Base-by-base conservation (phyloP, 2,888 invertebrate genomes). In the Drosophila greeni region DNA sequence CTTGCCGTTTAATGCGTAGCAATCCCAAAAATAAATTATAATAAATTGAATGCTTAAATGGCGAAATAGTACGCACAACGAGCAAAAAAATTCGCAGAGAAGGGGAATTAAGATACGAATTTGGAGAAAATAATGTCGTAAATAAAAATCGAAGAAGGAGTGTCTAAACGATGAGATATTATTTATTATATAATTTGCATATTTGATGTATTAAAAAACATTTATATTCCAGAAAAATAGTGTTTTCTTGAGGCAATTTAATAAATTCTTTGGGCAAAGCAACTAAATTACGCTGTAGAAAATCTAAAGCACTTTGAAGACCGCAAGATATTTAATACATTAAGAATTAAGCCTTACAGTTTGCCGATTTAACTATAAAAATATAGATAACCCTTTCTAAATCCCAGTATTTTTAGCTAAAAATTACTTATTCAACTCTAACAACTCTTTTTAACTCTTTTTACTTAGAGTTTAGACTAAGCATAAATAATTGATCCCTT, bases 1-100 rank as follows among this genome's bases (percentile, higher is more conserved):
- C 5, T 5, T 29, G 0, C 14, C 14, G 29, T 14, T 45, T 18
- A 45, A 14, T 47, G 45, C 18, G 45, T 20, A 20, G 8, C 31
- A 47, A 31, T 31, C 14, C 20, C 31, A 20, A 31, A 47, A 47
- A 47, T 31, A 47, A 20, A 31, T 47, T 31, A 47, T 14, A 14
- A 31, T 31, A 47, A 31, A 47, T 29, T 29, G 8, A 29, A 14
- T 1, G 18, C 18, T 43, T 29, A 26, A 29, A 45, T 29, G 5
- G 8, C 0, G 9, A 20, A 45, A 47, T 47, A 31, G 9, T 9
- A 18, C 14, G 14, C 20, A 31, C 14, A 5, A 14, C 5, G 8
- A 45, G 43, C 18, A 18, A 29, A 45, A 14, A 29, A 45, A 29
- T 45, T 8, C 7, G 18, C 1, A 26, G 5, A 3, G 3, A 14